Base-by-base conservation (phyloP, 1,140 invertebrate genomes). In the Drosophila albomicans region DNA sequence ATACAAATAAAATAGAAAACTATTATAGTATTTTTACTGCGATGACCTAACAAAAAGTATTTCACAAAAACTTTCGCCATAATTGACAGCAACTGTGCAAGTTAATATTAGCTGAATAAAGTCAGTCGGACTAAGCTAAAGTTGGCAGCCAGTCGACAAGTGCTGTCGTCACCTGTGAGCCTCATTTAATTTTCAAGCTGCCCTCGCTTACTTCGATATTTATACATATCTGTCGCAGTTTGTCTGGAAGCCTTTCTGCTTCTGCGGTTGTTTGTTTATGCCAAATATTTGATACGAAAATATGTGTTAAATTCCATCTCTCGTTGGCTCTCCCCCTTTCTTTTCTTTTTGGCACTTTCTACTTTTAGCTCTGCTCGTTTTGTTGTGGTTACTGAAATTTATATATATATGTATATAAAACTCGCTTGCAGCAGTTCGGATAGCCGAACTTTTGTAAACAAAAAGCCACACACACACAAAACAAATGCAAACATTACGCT, bases 281-380 rank as follows among this genome's bases (percentile, higher is more conserved):
- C 65, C 71, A 84, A 88, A 88, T 88, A 88, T 89, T 88, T 76
- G 80, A 76, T 85, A 72, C 74, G 43, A 69, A 82, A 88, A 84
- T 88, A 84, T 88, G 81, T 84, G 81, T 71, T 78, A 82, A 82
- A 82, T 82, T 82, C 68, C 62, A 65, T 58, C 67, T 56, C 35
- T 64, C 30, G 28, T 52, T 54, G 20, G 3, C 20, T 25, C 20
- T 25, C 20, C 35, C 35, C 35, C 7, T 48, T n/a, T 25, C 54
- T 61, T 41, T 38, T 51, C 13, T 25, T 52, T 58, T 8, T 54
- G 28, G 35, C 64, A 35, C 41, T 32, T 35, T 64, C 41, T 43
- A 15, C 25, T 4, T 11, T 25, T 7, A 13, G 51, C 16, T 32
- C 30, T 25, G 54, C 63, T 65, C 58, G 7, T 13, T 77, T 69